Conservation (phyloP, 2,888 invertebrate genomes). For the Norana najaformis region DNA sequence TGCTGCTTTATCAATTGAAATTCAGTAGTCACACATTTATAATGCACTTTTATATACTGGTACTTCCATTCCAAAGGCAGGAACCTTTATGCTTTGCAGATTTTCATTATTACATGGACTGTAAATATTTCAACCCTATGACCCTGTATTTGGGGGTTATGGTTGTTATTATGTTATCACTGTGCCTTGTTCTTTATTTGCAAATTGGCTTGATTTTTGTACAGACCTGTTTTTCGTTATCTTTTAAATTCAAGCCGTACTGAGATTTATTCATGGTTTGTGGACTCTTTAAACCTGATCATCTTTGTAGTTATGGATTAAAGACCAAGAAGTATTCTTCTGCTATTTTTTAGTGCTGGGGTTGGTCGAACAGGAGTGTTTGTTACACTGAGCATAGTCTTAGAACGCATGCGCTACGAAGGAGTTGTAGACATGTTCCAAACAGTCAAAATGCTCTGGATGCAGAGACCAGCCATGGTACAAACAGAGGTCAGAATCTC, state of each 20-base stretch:
- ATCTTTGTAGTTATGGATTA: background rate
- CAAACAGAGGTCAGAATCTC: slow-evolving; percentile 65
- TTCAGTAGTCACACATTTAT: background rate
- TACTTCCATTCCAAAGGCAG: background rate
- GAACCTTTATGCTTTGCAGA: background rate
- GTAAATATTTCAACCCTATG: background rate
- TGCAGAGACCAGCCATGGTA: slow-evolving; percentile 98
- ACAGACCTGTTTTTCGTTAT: background rate
- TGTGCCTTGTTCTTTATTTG: background rate
- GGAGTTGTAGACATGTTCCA: slow-evolving; percentile 99
- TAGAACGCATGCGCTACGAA: slow-evolving; percentile 98
- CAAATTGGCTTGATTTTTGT: background rate
- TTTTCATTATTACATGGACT: background rate
- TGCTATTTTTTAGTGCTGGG: slow-evolving; percentile 75
- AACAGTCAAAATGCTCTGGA: slow-evolving; percentile 94
- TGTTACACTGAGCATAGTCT: slow-evolving; percentile 92
- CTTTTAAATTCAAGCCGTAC: background rate
- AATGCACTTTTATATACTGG: background rate
- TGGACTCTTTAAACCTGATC: background rate
- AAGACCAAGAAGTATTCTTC: background rate
- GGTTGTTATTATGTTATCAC: no score
- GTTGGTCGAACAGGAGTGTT: slow-evolving; percentile 98
- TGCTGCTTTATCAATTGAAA: background rate
- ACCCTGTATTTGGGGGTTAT: background rate
- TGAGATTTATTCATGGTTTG: background rate